Evolutionary conservation across 2,797 vertebrate genomes (phyloP).

Genomic region (Catamblyrhynchus diadema): DNA sequence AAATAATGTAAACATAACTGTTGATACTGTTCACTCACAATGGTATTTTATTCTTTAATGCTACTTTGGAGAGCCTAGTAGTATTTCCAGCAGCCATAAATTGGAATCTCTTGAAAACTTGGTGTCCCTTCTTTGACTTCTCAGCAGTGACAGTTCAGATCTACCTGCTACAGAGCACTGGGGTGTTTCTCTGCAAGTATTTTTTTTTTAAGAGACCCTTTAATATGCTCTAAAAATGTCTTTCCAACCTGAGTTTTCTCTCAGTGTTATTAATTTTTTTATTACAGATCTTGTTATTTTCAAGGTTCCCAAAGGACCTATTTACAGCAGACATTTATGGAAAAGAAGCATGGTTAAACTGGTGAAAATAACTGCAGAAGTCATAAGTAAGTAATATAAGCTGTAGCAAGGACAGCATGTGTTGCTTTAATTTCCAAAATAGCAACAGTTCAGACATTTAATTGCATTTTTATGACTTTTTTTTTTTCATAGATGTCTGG

Average conservation of each 20-base stretch:
- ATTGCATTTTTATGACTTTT: slow-evolving; percentile 75
- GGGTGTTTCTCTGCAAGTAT: neutral
- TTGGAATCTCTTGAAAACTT: neutral
- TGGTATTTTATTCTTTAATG: neutral
- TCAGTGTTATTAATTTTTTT: slow-evolving; percentile 81
- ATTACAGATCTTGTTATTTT: slow-evolving; percentile 81
- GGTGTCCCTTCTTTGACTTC: neutral
- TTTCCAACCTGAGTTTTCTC: slow-evolving; percentile 70
- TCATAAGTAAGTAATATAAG: slow-evolving; percentile 74
- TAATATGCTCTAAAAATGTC: slow-evolving; percentile 65
- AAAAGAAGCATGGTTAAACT: slow-evolving; percentile 76
- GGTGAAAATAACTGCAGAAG: slow-evolving; percentile 75
- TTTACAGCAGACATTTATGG: slow-evolving; percentile 77
- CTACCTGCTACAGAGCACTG: neutral
- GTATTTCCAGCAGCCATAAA: neutral
- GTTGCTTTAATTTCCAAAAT: slow-evolving; percentile 78
- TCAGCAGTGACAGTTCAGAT: neutral
- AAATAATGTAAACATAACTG: neutral
- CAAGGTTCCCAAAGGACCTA: slow-evolving; percentile 72
- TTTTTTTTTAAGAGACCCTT: slow-evolving; percentile 29
- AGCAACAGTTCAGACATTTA: slow-evolving; percentile 78
- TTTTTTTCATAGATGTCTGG: slow-evolving; percentile 69
- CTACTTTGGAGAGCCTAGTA: neutral
- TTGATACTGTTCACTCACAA: neutral
- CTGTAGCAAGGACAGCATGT: slow-evolving; percentile 67